phyloP scores from a whole-genome alignment of 2,888 invertebrate species.

The Tillus elongatus region DNA sequence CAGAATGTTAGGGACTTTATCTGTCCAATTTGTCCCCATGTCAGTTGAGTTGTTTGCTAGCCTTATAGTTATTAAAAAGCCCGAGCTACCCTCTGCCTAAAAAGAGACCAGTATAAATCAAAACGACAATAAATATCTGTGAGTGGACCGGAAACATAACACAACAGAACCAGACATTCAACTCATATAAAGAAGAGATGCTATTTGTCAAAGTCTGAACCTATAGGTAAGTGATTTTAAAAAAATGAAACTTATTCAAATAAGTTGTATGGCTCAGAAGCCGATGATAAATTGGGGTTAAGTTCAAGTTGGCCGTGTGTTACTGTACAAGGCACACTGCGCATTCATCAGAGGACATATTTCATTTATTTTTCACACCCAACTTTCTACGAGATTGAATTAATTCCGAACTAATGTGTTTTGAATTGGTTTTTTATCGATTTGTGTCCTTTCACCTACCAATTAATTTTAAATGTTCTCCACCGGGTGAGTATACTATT shows the following conservation, averaged over 20 bases:
- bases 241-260: slow-evolving; percentile 1
- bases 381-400: background rate
- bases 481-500: too few relatives aligned
- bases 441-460: too few relatives aligned
- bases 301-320: slow-evolving; percentile 4
- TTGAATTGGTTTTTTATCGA: slow-evolving; percentile 2
- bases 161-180: slow-evolving; percentile 3
- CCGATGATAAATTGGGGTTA: slow-evolving; percentile 3
- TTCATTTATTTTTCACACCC: slow-evolving; percentile 3
- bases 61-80: background rate
- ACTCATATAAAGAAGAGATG: background rate
- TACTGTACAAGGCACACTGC: slow-evolving; percentile 1
- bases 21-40: slow-evolving; percentile 3
- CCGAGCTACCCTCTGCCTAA: background rate
- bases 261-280: slow-evolving; percentile 1
- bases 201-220: background rate
- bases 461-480: too few relatives aligned
- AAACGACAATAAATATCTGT: background rate
- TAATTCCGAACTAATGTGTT: background rate
- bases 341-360: slow-evolving; percentile 3
- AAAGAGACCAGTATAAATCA: background rate
- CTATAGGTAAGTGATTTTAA: slow-evolving; percentile 1
- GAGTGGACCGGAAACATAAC: slow-evolving; percentile 3
- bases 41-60: background rate
- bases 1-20: slow-evolving; percentile 1